Conservation (phyloP, 2,888 invertebrate species). For the Empis stercorea region DNA sequence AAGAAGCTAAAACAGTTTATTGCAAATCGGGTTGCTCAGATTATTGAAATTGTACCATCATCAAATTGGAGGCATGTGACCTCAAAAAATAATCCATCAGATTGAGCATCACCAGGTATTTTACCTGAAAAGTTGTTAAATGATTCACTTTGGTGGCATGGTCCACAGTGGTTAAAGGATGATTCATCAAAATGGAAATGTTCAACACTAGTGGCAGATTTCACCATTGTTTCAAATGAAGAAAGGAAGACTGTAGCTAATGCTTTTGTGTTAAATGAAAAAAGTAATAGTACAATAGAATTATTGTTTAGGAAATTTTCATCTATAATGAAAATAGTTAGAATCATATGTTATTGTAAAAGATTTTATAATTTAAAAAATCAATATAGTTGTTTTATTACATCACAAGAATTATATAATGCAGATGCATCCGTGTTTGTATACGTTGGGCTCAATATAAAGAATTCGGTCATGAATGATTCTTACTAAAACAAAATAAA, state of each 20-base stretch:
- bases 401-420: not conserved
- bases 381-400: not conserved
- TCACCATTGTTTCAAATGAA: not conserved
- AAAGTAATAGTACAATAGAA: not conserved
- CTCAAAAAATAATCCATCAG: not conserved
- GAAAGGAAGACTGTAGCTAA: not conserved
- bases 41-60: not conserved
- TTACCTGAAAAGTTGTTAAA: not conserved
- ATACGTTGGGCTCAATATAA: not conserved
- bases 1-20: not conserved
- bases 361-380: not conserved
- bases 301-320: not conserved
- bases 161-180: not conserved
- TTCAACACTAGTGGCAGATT: not conserved
- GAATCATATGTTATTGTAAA: not conserved
- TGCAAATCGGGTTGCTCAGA: not conserved
- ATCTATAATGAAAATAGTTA: not conserved
- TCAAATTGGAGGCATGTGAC: not conserved
- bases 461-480: too few relatives aligned
- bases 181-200: not conserved
- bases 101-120: not conserved
- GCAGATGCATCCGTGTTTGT: not conserved
- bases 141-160: not conserved
- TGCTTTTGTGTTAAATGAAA: not conserved
- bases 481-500: too few relatives aligned